Percentiles rank a stretch among this genome's conserved stretches.
Evolutionary conservation across 2,113 vertebrate genomes (phyloP).

Genomic region (Nibea albiflora): DNA sequence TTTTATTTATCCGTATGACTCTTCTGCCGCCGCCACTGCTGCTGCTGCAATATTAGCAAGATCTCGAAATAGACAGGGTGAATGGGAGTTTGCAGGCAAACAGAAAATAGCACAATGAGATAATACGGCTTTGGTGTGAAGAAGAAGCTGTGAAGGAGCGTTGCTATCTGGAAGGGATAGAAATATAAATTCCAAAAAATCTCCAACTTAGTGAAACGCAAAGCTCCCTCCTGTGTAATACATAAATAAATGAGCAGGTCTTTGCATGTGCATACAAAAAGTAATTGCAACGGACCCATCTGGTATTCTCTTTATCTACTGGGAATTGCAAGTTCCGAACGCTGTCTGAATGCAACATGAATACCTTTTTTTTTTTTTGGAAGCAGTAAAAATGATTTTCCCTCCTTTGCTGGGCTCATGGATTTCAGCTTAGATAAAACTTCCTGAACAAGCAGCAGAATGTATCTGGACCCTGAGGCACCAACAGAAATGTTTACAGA

Average conservation of each 20-base stretch:
- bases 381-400: conserved; percentile 41
- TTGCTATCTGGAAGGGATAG: conserved; percentile 31
- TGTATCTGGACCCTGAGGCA: conserved; percentile 29
- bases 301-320: conserved; percentile 60
- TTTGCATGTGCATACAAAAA: conserved; percentile 59
- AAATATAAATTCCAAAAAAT: conserved; percentile 41
- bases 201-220: conserved; percentile 41
- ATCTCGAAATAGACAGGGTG: conserved; percentile 61
- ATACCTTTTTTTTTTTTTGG: conserved; percentile 28
- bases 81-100: conserved; percentile 51
- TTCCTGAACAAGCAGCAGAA: conserved; percentile 37
- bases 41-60: conserved; percentile 54
- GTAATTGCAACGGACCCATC: conserved; percentile 61
- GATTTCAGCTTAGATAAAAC: conserved; percentile 56
- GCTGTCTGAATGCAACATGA: conserved; percentile 49
- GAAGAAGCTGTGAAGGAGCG: conserved; percentile 24
- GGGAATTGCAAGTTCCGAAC: conserved; percentile 51
- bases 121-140: conserved; percentile 37
- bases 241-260: conserved; percentile 69
- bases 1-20: conserved; percentile 55
- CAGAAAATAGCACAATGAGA: conserved; percentile 54
- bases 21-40: conserved; percentile 2
- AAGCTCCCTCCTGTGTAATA: conserved; percentile 47
- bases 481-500: conserved; percentile 52
- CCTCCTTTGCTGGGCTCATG: conserved; percentile 19